phyloP scores from a whole-genome alignment of 2,113 vertebrate species.

The Siniperca knerii region DNA sequence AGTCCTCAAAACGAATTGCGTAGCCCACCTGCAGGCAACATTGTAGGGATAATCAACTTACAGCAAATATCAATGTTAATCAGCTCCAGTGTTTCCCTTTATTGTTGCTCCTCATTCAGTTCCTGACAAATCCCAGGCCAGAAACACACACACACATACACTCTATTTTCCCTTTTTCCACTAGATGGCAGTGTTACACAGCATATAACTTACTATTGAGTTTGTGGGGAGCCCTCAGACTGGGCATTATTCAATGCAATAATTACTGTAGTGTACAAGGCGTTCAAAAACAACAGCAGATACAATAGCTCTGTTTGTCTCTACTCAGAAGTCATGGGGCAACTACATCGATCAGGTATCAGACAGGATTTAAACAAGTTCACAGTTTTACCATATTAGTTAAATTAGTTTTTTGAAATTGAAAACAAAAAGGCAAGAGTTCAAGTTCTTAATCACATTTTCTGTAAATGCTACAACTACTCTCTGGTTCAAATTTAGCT shows the following conservation, averaged over 20 bases:
- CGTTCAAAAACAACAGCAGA: background rate
- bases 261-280: no score
- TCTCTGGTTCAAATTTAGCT: background rate
- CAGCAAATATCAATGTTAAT: background rate
- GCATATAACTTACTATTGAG: background rate
- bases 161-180: constrained; percentile 36
- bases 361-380: background rate
- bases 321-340: background rate
- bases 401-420: background rate
- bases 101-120: background rate
- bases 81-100: background rate
- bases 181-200: constrained; percentile 66
- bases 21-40: constrained; percentile 90
- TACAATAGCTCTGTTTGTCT: background rate
- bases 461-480: background rate
- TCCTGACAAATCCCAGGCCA: background rate
- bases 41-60: background rate
- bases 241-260: background rate
- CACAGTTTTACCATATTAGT: background rate
- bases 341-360: background rate
- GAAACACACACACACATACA: background rate
- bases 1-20: constrained; percentile 98
- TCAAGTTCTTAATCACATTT: background rate
- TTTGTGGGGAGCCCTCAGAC: background rate
- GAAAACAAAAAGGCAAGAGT: background rate